Evolutionary conservation across 2,797 vertebrate species (phyloP).

Genomic region (Brotula barbata): DNA sequence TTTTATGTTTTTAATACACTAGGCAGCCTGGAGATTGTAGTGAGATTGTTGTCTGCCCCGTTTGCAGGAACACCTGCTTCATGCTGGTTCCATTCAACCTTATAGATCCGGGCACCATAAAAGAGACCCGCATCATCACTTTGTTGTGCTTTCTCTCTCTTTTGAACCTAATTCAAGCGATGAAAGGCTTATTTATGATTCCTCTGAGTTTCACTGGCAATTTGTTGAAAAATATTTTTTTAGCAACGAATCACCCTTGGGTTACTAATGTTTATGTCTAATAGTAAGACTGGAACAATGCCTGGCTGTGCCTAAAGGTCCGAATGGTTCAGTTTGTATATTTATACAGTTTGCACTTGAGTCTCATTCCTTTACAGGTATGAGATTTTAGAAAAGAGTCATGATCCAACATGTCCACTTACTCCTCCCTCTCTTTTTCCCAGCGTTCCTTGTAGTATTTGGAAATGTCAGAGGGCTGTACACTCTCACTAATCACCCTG

Average conservation of each 20-base stretch:
- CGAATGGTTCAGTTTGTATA: conserved; percentile 59
- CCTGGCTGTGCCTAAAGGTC: conserved; percentile 6
- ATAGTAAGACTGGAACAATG: conserved; percentile 55
- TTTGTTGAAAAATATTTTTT: conserved; percentile 39
- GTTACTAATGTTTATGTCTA: conserved; percentile 44
- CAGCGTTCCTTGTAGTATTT: conserved; percentile 15
- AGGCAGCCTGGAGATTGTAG: conserved; percentile 27
- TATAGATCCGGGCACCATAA: conserved; percentile 17
- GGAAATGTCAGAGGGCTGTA: conserved; percentile 32
- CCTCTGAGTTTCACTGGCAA: neutral
- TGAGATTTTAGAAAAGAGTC: conserved; percentile 53
- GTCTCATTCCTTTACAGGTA: conserved; percentile 55
- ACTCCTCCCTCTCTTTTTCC: conserved; percentile 10
- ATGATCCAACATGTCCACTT: conserved; percentile 59
- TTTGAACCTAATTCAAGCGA: conserved; percentile 23
- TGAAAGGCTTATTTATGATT: conserved; percentile 23
- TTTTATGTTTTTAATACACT: conserved; percentile 9
- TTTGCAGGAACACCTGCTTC: conserved; percentile 52
- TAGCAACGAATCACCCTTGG: no score
- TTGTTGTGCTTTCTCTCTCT: neutral
- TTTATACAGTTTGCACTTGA: conserved; percentile 24
- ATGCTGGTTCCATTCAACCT: conserved; percentile 33
- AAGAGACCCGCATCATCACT: neutral
- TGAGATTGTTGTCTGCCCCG: conserved; percentile 35
- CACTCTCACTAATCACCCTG: conserved; percentile 2